Conservation (phyloP, 2,113 vertebrate species). For the Okapia johnstoni region DNA sequence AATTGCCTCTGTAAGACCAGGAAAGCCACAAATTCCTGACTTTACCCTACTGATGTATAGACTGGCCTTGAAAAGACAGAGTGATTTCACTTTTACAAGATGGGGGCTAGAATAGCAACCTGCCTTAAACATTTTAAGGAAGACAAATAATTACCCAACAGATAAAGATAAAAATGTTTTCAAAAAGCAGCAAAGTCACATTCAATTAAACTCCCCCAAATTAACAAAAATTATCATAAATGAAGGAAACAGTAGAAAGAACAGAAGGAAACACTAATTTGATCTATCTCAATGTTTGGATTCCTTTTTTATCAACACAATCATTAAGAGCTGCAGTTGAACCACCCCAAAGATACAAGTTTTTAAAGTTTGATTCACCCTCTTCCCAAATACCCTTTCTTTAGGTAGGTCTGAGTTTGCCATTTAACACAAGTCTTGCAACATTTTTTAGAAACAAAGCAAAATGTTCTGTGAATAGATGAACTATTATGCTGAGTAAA, state of each 20-base stretch:
- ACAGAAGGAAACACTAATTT: background rate
- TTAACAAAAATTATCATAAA: background rate
- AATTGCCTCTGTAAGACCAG: background rate
- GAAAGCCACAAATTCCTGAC: background rate
- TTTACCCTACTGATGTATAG: background rate
- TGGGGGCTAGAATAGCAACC: background rate
- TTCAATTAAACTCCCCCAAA: slow-evolving; percentile 27
- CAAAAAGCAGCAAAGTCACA: background rate
- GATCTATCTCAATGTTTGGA: background rate
- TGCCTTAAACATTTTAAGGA: slow-evolving; percentile 32
- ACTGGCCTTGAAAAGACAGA: background rate
- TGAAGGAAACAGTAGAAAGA: background rate
- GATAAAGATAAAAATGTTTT: slow-evolving; percentile 16
- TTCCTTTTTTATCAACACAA: background rate
- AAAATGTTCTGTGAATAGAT: slow-evolving; percentile 72
- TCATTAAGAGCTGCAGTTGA: background rate
- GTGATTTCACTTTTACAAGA: background rate
- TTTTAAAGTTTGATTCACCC: slow-evolving; percentile 28
- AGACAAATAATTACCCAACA: background rate
- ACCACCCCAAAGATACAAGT: background rate
- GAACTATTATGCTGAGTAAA: slow-evolving; percentile 73
- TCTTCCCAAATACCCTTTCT: slow-evolving; percentile 43
- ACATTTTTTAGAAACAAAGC: slow-evolving; percentile 71
- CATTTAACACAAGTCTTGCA: slow-evolving; percentile 70
- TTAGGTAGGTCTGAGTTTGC: slow-evolving; percentile 59